Evolutionary conservation across 2,113 vertebrate genomes (phyloP), one percentile per base, ranked within the genome.

Genomic region (Aix galericulata): DNA sequence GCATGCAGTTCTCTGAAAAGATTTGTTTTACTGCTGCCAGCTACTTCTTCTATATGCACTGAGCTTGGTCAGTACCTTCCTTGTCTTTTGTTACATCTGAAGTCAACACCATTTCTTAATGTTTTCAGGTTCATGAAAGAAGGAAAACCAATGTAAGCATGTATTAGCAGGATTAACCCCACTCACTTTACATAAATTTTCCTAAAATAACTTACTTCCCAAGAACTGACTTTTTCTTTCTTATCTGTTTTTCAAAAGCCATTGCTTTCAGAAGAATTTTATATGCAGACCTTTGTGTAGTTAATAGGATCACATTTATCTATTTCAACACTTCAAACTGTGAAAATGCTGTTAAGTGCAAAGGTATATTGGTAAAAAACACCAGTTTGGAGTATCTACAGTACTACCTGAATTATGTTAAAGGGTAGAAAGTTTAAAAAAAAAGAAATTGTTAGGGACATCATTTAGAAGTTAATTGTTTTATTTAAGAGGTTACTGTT

Each of bases 1-100:
- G 98, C 99, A 99, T 99, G 95, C 26, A 64, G 15, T 16, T 31
- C 55, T 40, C 36, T 34, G 60, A 44, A 68, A 86, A 72, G 20
- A 71, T 32, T 2, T 38, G n/a, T 40, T 67, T 86, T 72, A 38
- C 40, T 53, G 5, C 12, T 40, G 36, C 46, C 36, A 79, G 4
- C 22, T 66, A 48, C 16, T 44, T 20, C 48, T 34, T 34, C 13
- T 72, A 29, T 22, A 18, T 29, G 18, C 11, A 29, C 17, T 82
- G 42, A 56, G 71, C 26, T 88, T 26, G 48, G 27, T 44, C 34
- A 23, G 32, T 31, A 38, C 36, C 29, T 50, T 25, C 10, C 36
- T 44, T n/a, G 29, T 50, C 25, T 48, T 26, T 9, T 29, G 18
- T 56, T 38, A n/a, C 58, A 68, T 67, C 36, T 73, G 18, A 48